Conservation (phyloP, 2,797 vertebrate genomes). For the Babyrousa celebensis region DNA sequence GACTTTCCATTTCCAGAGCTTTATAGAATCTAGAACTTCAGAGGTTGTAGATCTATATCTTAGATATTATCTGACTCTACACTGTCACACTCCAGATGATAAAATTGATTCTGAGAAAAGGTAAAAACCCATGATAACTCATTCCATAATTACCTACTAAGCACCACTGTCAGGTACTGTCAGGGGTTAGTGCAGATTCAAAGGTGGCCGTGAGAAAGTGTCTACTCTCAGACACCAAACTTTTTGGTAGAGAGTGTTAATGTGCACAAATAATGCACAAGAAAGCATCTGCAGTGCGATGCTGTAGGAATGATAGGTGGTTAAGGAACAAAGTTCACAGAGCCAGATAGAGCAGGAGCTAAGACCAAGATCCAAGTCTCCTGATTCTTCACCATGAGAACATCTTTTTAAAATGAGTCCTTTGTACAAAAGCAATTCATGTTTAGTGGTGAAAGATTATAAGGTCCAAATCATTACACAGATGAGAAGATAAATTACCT, state of each 20-base stretch:
- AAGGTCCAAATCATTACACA: not conserved
- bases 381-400: not conserved
- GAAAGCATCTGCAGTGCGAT: not conserved
- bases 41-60: not conserved
- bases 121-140: not conserved
- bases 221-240: not conserved
- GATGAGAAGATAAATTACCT: not conserved
- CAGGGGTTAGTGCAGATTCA: not conserved
- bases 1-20: not conserved
- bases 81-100: not conserved
- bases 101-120: not conserved
- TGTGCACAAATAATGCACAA: not conserved
- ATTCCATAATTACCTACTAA: not conserved
- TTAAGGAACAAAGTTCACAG: not conserved
- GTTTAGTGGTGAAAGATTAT: not conserved
- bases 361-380: not conserved
- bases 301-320: not conserved
- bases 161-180: not conserved
- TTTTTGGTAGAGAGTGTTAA: not conserved
- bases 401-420: not conserved
- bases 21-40: slow-evolving; percentile 4
- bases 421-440: not conserved
- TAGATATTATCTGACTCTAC: not conserved
- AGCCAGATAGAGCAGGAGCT: not conserved
- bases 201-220: not conserved